Evolutionary conservation across 2,113 vertebrate species (phyloP).

Genomic region (Festucalex cinctus): DNA sequence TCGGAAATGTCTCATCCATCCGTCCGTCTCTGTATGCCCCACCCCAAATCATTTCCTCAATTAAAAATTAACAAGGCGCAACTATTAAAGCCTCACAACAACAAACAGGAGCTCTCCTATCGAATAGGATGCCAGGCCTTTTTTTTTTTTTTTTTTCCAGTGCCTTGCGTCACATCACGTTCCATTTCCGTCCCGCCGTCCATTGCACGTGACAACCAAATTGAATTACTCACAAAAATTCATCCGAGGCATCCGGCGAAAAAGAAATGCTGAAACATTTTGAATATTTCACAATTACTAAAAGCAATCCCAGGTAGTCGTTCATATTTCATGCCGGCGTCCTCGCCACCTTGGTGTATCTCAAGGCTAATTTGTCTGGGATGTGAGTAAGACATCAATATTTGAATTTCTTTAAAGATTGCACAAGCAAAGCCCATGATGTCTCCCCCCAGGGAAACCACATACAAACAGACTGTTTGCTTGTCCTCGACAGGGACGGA

Average conservation of each 20-base stretch:
- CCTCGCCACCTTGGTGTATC: constrained; percentile 51
- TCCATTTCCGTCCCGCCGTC: constrained; percentile 44
- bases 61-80: constrained; percentile 21
- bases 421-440: constrained; percentile 29
- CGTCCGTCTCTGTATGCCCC: neutral
- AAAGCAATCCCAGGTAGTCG: constrained; percentile 69
- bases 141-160: neutral
- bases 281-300: constrained; percentile 75
- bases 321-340: constrained; percentile 64
- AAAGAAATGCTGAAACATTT: constrained; percentile 29
- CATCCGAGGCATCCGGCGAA: neutral
- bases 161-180: constrained; percentile 48
- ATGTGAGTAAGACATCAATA: constrained; percentile 63
- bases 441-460: constrained; percentile 25
- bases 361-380: constrained; percentile 60
- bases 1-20: constrained; percentile 2
- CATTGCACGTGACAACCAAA: constrained; percentile 44
- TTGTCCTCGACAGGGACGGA: neutral
- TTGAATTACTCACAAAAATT: constrained; percentile 38
- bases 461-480: constrained; percentile 36
- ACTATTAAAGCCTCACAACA: constrained; percentile 22
- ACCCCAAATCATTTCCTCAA: constrained; percentile 23
- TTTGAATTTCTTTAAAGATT: constrained; percentile 60
- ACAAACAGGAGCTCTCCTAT: constrained; percentile 18
- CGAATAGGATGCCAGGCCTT: neutral